These are phyloP conservation scores for Sebastes kiyomatsui DNA, from an alignment of 2,797 vertebrate species.

Conservation along the genomic window DNA sequence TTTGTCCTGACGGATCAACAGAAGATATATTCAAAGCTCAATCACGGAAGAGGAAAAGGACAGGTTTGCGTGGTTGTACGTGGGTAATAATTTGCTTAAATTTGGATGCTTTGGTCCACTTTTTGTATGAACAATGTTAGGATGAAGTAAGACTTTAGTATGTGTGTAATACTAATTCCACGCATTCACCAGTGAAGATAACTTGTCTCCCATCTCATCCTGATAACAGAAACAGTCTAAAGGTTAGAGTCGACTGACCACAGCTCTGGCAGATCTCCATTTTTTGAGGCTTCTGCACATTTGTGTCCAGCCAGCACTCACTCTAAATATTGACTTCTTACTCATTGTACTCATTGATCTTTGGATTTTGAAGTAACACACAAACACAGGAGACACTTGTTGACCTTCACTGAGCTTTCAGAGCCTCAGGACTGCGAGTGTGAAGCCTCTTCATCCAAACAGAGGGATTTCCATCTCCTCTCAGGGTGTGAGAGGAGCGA, in stretches of 20 bases:
- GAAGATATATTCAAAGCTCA: not conserved
- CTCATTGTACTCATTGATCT: no score
- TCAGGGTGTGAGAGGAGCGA: slow-evolving; percentile 26
- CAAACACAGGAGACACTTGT: not conserved
- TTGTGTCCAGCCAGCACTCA: not conserved
- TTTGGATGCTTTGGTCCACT: slow-evolving; percentile 11
- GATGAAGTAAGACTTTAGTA: not conserved
- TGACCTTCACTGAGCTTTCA: not conserved
- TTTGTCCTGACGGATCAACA: slow-evolving; percentile 42
- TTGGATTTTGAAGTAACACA: slow-evolving; percentile 11
- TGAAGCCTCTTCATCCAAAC: slow-evolving; percentile 22
- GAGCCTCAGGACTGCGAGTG: not conserved
- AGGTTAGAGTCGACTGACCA: slow-evolving; percentile 28
- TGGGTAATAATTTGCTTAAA: slow-evolving; percentile 24
- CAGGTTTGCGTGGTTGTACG: not conserved
- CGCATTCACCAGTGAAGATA: slow-evolving; percentile 2
- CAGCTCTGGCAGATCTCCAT: not conserved
- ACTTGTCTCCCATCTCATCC: not conserved
- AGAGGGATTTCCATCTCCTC: slow-evolving; percentile 19
- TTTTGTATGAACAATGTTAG: not conserved
- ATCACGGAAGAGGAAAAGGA: not conserved
- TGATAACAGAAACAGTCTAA: slow-evolving; percentile 45
- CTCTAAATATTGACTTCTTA: slow-evolving; percentile 1
- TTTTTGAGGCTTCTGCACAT: not conserved
- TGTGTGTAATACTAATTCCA: not conserved